Evolutionary conservation across 1,140 invertebrate species (phyloP), one percentile per base, ranked within the genome.

Genomic region (Drosophila nebulosa): DNA sequence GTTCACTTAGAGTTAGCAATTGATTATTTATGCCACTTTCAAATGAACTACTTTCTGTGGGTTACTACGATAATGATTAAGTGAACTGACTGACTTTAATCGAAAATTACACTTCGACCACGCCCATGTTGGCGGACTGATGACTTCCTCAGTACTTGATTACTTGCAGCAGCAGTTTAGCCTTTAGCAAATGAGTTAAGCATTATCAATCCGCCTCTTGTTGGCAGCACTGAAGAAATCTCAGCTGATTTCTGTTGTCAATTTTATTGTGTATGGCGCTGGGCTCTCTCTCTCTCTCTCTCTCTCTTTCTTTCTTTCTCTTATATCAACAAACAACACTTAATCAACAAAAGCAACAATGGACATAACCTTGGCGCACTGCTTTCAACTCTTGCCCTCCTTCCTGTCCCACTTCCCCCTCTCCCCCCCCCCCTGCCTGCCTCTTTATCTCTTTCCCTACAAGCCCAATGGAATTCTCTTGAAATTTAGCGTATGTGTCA

Each of bases 401-500:
- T n/a, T n/a, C n/a, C n/a, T n/a, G n/a, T n/a, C n/a, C n/a, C n/a
- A n/a, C n/a, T n/a, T n/a, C n/a, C n/a, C n/a, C n/a, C n/a, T n/a
- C n/a, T 36, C 10, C 35, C 35, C 12, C 12, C 12, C 35, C 4
- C n/a, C 4, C 36, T 16, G 14, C 5, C 4, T 3, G 1, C 2
- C 16, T 16, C 16, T 46, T 21, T 0, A 36, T n/a, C n/a, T n/a
- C n/a, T n/a, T n/a, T n/a, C 39, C 12, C 16, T 4, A 2, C 9
- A 7, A 46, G 7, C 27, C 27, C 16, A 16, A 46, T 32, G 12
- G 9, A 75, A 57, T 75, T 75, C 72, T 56, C 64, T 46, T 67
- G 73, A 75, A 75, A 57, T 60, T 51, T 52, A 62, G 58, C 27
- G 35, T 75, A 32, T 32, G 73, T 75, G 73, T 75, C 73, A 75